phyloP scores from a whole-genome alignment of 2,888 invertebrate genomes.

The Acrobeloides nanus region DNA sequence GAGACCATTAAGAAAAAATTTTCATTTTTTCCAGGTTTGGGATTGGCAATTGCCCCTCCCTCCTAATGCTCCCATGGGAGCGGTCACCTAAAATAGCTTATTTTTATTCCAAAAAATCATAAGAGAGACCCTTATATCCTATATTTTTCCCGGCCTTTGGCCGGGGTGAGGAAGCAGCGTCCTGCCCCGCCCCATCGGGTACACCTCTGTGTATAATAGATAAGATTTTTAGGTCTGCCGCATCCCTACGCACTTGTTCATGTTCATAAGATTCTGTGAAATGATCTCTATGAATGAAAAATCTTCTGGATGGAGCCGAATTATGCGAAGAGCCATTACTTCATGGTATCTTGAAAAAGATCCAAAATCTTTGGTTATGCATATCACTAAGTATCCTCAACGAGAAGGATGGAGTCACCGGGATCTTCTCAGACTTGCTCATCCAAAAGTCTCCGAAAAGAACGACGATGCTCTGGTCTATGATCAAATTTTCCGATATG shows the following conservation, averaged over 20 bases:
- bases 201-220: too few species aligned
- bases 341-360: conserved; percentile 60
- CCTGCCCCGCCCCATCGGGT: too few species aligned
- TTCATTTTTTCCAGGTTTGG: too few species aligned
- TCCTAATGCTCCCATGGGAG: too few species aligned
- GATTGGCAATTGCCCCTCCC: too few species aligned
- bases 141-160: too few species aligned
- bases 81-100: too few species aligned
- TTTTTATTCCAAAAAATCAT: too few species aligned
- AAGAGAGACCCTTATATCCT: too few species aligned
- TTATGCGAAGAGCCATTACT: conserved; percentile 64
- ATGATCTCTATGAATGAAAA: conserved; percentile 53
- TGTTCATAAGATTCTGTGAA: conserved; percentile 63
- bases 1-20: too few species aligned
- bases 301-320: conserved; percentile 61
- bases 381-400: conserved; percentile 63
- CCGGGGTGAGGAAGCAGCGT: too few species aligned
- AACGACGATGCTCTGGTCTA: conserved; percentile 21
- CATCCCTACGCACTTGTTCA: conserved; percentile 64
- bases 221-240: conserved; percentile 62
- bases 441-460: conserved; percentile 23
- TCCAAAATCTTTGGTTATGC: conserved; percentile 63
- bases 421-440: conserved; percentile 62
- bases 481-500: conserved; percentile 40
- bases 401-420: conserved; percentile 68